These are phyloP conservation scores for Oreochromis aureus DNA, from an alignment of 2,113 vertebrate genomes.

Conservation along the genomic window DNA sequence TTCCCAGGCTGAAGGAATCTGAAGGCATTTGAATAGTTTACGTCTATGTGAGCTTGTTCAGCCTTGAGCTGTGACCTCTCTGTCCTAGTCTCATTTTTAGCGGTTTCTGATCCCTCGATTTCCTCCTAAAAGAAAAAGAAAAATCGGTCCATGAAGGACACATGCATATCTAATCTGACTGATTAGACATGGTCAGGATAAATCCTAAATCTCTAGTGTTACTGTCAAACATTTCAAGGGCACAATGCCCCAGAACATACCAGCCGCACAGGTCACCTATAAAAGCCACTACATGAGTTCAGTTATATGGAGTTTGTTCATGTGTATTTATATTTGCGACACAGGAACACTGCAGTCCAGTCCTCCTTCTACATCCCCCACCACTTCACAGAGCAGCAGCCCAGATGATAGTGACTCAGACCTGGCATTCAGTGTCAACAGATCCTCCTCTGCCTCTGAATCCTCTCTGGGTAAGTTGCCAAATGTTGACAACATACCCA, in stretches of 20 bases:
- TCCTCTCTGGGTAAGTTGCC: constrained; percentile 89
- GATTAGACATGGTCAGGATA: background rate
- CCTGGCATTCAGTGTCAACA: constrained; percentile 92
- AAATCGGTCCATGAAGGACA: background rate
- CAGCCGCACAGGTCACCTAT: background rate
- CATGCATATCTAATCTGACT: background rate
- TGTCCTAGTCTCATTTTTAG: background rate
- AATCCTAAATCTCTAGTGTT: background rate
- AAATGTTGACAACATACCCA: background rate
- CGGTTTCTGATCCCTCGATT: background rate
- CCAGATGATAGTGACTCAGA: constrained; percentile 96
- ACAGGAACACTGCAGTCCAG: constrained; percentile 89
- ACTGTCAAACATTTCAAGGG: background rate
- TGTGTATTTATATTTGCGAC: constrained; percentile 21
- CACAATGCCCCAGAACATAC: background rate
- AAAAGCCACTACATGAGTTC: background rate
- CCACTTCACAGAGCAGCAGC: constrained; percentile 86
- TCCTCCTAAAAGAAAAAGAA: background rate
- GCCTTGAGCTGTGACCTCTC: constrained; percentile 24
- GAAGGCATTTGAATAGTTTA: background rate
- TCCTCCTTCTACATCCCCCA: constrained; percentile 80
- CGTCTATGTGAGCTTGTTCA: constrained; percentile 5
- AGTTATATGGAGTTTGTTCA: background rate
- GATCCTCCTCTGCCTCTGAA: constrained; percentile 94
- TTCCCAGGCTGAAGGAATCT: constrained; percentile 47